Conservation (phyloP, 2,888 invertebrate species). For the Nasonia oneida region DNA sequence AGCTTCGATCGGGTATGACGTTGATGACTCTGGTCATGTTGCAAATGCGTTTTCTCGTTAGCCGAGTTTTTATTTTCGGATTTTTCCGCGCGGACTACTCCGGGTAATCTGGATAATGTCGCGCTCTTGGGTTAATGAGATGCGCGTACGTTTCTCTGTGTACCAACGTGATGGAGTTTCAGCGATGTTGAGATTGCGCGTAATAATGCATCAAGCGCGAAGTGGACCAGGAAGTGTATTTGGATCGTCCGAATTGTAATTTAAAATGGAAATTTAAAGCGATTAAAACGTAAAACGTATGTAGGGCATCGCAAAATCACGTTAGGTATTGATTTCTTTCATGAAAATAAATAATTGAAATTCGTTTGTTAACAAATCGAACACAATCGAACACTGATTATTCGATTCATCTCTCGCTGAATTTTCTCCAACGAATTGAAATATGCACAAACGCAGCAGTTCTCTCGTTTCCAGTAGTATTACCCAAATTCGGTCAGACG, state of each 20-base stretch:
- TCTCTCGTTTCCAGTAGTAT: not conserved
- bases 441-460: not conserved
- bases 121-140: not conserved
- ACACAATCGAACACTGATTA: no score
- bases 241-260: no score
- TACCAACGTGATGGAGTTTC: not conserved
- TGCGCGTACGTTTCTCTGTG: not conserved
- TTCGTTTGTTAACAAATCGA: no score
- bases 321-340: no score
- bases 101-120: not conserved
- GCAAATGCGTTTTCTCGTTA: slow-evolving; percentile 11
- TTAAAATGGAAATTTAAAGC: no score
- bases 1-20: not conserved
- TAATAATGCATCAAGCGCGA: not conserved
- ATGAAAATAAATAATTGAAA: no score
- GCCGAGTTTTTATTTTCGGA: not conserved
- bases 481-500: not conserved
- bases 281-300: no score
- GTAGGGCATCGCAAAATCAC: no score
- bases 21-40: not conserved
- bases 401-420: no score
- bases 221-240: not conserved
- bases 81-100: not conserved
- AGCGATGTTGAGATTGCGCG: not conserved
- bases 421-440: not conserved